These are phyloP conservation scores for Cairina moschata DNA, from an alignment of 2,113 vertebrate genomes.

Conservation along the genomic window DNA sequence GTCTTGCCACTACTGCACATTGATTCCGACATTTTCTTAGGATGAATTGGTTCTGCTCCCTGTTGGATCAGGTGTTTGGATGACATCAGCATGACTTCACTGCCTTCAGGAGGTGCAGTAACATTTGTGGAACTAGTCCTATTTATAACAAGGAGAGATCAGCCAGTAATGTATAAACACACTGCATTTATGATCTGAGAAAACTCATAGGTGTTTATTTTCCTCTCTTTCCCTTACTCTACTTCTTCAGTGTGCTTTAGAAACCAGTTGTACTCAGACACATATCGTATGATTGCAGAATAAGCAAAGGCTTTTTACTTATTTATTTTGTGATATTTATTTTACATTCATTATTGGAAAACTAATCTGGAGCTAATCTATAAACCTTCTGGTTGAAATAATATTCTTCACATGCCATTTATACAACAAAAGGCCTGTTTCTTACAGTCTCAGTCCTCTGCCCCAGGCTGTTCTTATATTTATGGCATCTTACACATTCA, in stretches of 20 bases:
- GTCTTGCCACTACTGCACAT: neutral
- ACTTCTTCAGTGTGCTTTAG: neutral
- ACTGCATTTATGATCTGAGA: neutral
- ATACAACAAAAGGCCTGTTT: neutral
- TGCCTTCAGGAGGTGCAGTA: neutral
- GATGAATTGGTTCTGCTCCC: neutral
- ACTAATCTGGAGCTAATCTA: neutral
- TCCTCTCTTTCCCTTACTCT: neutral
- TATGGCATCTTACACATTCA: neutral
- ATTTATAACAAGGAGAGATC: neutral
- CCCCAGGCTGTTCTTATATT: neutral
- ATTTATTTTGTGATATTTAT: neutral
- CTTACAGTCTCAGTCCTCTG: neutral
- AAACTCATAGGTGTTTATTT: neutral
- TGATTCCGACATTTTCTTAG: neutral
- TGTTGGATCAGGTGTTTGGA: neutral
- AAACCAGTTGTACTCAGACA: neutral
- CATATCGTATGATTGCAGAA: neutral
- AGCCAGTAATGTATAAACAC: neutral
- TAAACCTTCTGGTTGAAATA: neutral
- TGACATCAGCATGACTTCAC: neutral
- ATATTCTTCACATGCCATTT: neutral
- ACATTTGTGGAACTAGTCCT: neutral
- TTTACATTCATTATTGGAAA: constrained; percentile 9
- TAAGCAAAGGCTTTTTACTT: neutral